These are phyloP conservation scores for Ifrita kowaldi DNA, from an alignment of 2,113 vertebrate genomes.

Conservation along the genomic window DNA sequence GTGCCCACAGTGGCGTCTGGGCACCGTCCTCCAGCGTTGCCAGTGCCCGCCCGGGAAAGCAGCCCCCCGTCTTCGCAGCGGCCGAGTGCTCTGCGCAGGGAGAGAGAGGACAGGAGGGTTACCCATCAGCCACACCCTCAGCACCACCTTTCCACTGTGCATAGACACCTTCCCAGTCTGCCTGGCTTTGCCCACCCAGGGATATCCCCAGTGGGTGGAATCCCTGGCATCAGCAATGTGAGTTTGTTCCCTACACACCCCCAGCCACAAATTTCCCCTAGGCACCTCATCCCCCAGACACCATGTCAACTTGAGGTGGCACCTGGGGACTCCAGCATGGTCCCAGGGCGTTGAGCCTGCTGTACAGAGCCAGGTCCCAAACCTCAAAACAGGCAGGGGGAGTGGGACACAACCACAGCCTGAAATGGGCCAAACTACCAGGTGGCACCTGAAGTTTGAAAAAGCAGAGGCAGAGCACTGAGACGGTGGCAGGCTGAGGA, in stretches of 20 bases:
- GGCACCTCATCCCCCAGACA: not conserved
- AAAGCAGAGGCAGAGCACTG: not conserved
- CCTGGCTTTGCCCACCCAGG: fast-evolving
- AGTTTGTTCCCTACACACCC: fast-evolving
- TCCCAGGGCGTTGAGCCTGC: not conserved
- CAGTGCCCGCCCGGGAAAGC: slow-evolving; percentile 85
- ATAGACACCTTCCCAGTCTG: not conserved
- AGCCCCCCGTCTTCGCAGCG: slow-evolving; percentile 95
- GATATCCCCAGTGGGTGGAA: no score
- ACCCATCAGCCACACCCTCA: not conserved
- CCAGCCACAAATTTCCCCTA: not conserved
- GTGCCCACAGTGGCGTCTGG: slow-evolving; percentile 76
- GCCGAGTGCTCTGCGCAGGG: slow-evolving; percentile 88
- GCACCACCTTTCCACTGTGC: not conserved
- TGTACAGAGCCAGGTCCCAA: not conserved
- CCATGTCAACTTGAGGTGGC: not conserved
- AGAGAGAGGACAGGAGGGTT: slow-evolving; percentile 41
- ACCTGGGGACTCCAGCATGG: not conserved
- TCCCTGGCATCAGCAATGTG: not conserved
- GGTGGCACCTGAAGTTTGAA: not conserved
- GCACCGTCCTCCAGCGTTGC: slow-evolving; percentile 80
- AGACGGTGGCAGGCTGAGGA: fast-evolving
- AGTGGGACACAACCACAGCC: not conserved
- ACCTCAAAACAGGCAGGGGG: not conserved
- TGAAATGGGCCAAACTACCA: not conserved